Evolutionary conservation across 2,888 invertebrate species (phyloP), one percentile per base, ranked within the genome.

Genomic region (Rhagonycha fulva): DNA sequence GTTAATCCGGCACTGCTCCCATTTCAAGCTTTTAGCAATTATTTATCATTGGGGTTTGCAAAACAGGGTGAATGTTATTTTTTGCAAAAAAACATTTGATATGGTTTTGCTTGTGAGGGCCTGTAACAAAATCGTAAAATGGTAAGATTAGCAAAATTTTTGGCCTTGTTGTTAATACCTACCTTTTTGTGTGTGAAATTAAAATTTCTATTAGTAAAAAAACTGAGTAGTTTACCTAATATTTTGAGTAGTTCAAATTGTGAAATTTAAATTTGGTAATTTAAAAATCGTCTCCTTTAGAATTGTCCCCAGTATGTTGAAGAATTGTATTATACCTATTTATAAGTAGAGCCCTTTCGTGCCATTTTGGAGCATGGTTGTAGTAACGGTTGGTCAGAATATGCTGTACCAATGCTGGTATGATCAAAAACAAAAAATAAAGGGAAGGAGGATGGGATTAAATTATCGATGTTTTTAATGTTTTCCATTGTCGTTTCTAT

Each of bases 401-500:
- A 86, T 87, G 87, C 87, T 87, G 87, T 87, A 84, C 87, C 86
- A 85, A 86, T 85, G 83, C 84, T 84, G 81, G 81, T 81, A 74
- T 74, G 69, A 70, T 72, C 67, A 70, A 72, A 63, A 70, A 77
- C 75, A 66, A 66, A 77, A 60, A 76, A 84, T 85, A 85, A 87
- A 87, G 87, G 87, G 88, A 88, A 88, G 87, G 87, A 88, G 88
- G 88, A 88, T 86, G 86, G 87, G 86, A 82, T 79, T 79, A 81
- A 79, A 80, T 78, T 78, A 76, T 78, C 70, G 74, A 68, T 76
- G 72, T 79, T 75, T 67, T 73, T 72, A 74, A 75, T 72, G 68
- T 74, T 76, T 73, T 77, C 71, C 63, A 60, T 60, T 76, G 76
- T 77, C 77, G 77, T 80, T 79, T 80, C 77, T 79, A 80, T 78